Percentiles rank a stretch among this genome's conserved stretches.
Conservation (phyloP, 2,113 vertebrate species). For the Aythya baeri region DNA sequence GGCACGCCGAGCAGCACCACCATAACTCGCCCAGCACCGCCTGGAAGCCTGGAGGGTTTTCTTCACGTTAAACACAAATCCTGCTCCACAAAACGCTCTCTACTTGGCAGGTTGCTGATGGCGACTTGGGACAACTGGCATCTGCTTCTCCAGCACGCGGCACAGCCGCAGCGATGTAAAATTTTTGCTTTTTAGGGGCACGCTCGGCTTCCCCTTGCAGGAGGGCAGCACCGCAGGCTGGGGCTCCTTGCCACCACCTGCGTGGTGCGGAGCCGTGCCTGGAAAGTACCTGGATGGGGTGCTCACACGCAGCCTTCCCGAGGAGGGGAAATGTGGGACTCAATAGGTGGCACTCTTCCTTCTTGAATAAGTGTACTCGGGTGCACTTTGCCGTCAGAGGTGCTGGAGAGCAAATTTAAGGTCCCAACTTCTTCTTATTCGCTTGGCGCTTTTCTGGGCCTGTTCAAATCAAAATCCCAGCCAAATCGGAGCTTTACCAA, state of each 20-base stretch:
- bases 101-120: not conserved
- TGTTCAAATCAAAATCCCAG: not conserved
- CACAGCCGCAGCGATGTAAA: too few relatives aligned
- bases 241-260: not conserved
- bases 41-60: not conserved
- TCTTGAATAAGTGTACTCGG: not conserved
- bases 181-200: rapidly evolving
- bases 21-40: too few relatives aligned
- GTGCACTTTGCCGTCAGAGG: not conserved
- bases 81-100: not conserved
- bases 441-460: not conserved
- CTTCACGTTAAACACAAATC: not conserved
- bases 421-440: not conserved
- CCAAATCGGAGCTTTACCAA: not conserved
- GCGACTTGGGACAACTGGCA: not conserved
- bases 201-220: not conserved
- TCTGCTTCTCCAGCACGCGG: not conserved
- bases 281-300: not conserved
- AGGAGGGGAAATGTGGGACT: not conserved
- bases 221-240: not conserved
- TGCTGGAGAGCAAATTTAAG: not conserved
- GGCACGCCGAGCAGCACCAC: rapidly evolving
- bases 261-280: not conserved
- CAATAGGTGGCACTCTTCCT: slow-evolving; percentile 37
- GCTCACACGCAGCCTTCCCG: rapidly evolving